Conservation (phyloP, 2,888 invertebrate species). For the Cerastis leucographa region DNA sequence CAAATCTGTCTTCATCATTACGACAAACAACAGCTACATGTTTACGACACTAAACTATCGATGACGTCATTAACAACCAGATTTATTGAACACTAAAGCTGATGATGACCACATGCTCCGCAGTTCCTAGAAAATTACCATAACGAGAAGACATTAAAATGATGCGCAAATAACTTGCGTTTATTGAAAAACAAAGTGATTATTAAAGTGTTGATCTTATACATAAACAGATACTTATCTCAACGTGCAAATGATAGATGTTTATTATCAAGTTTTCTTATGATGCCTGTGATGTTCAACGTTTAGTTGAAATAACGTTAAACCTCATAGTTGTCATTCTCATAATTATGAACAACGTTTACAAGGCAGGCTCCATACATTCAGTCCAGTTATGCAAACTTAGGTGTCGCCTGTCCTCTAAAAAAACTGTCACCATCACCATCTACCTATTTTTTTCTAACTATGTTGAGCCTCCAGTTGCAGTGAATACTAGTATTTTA, state of each 20-base stretch:
- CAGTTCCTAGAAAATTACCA: constrained; percentile 47
- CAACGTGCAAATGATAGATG: neutral
- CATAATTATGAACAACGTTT: neutral
- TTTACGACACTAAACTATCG: neutral
- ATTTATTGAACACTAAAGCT: constrained; percentile 48
- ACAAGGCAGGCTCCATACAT: neutral
- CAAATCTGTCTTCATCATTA: neutral
- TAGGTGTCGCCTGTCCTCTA: neutral
- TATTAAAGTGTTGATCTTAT: neutral
- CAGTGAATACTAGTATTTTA: no score
- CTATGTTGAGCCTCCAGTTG: no score
- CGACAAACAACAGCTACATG: neutral
- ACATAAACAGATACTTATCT: neutral
- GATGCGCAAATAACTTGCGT: constrained; percentile 29
- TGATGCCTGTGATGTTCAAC: neutral
- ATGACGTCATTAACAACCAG: constrained; percentile 14
- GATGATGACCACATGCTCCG: constrained; percentile 46
- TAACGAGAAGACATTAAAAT: constrained; percentile 46
- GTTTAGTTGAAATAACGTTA: neutral
- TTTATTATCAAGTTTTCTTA: neutral
- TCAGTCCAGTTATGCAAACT: neutral
- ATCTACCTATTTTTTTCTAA: no score
- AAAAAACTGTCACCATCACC: neutral
- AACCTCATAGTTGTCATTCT: neutral
- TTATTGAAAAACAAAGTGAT: constrained; percentile 19